Conservation (phyloP, 2,888 invertebrate genomes). For the Carcina quercana region DNA sequence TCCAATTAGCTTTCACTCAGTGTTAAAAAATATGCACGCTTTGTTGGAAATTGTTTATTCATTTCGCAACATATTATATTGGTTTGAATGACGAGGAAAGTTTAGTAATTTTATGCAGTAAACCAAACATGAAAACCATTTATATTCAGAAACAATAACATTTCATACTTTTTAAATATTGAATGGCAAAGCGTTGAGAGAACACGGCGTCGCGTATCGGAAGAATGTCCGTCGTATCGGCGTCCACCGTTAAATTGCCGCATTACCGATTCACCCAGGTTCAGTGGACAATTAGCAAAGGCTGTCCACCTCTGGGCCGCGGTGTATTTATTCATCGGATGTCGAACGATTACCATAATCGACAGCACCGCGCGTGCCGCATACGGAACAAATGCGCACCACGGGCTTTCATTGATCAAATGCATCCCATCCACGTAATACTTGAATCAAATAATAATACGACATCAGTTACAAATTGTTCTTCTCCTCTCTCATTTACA, state of each 20-base stretch:
- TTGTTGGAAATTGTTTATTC: too few species aligned
- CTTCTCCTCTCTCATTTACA: too few species aligned
- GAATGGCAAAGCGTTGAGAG: too few species aligned
- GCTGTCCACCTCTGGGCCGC: constrained; percentile 69
- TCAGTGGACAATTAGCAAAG: constrained; percentile 72
- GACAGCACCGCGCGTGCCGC: constrained; percentile 65
- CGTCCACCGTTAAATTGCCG: constrained; percentile 48
- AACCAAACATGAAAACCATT: too few species aligned
- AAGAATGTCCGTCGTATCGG: constrained; percentile 32
- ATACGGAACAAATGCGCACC: constrained; percentile 54
- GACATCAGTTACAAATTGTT: not conserved
- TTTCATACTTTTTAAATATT: too few species aligned
- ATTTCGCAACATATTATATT: too few species aligned
- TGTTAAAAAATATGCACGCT: too few species aligned
- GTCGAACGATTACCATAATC: constrained; percentile 72
- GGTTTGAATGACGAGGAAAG: too few species aligned
- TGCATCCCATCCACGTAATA: constrained; percentile 24
- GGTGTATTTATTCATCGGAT: constrained; percentile 72
- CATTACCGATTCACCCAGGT: constrained; percentile 66
- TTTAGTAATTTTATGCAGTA: too few species aligned
- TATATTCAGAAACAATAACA: too few species aligned
- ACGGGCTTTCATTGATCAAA: constrained; percentile 48
- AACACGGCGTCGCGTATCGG: constrained; percentile 24
- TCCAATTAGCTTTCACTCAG: too few species aligned
- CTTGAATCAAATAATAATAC: not conserved